Evolutionary conservation across 1,140 invertebrate genomes (phyloP).

Genomic region (Thaumatotibia leucotreta): DNA sequence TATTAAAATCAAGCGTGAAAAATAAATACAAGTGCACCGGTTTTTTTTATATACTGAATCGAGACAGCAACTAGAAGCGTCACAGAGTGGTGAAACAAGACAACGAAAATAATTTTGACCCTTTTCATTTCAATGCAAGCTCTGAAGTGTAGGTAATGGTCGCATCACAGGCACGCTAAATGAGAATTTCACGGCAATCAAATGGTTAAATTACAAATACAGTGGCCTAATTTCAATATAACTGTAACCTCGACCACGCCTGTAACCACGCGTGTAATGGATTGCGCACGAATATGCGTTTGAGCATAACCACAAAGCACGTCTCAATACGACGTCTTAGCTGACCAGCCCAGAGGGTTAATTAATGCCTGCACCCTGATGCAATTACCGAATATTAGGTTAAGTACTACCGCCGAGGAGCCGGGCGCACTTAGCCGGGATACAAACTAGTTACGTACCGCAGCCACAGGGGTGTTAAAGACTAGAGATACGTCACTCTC

Average conservation of each 20-base stretch:
- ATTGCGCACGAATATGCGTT: conserved; percentile 3
- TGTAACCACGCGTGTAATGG: neutral
- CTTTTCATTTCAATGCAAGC: no score
- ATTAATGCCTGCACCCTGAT: conserved; percentile 62
- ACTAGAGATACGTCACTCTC: neutral
- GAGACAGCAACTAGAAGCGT: no score
- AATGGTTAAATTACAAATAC: neutral
- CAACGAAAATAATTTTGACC: no score
- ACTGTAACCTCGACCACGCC: neutral
- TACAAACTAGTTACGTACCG: conserved; percentile 62
- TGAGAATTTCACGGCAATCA: no score
- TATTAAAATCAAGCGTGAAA: no score
- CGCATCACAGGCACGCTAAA: no score
- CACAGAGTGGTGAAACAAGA: no score
- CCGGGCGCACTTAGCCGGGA: conserved; percentile 56
- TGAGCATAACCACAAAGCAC: conserved; percentile 39
- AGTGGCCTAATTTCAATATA: neutral
- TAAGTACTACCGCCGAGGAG: conserved; percentile 56
- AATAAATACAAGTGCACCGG: no score
- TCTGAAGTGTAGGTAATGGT: no score
- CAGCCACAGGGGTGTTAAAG: neutral
- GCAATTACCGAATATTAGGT: conserved; percentile 72
- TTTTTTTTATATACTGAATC: no score
- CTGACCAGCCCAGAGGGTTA: conserved; percentile 53
- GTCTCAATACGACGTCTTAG: conserved; percentile 52